Base-by-base conservation (phyloP, 2,113 vertebrate genomes). In the Cygnus atratus region DNA sequence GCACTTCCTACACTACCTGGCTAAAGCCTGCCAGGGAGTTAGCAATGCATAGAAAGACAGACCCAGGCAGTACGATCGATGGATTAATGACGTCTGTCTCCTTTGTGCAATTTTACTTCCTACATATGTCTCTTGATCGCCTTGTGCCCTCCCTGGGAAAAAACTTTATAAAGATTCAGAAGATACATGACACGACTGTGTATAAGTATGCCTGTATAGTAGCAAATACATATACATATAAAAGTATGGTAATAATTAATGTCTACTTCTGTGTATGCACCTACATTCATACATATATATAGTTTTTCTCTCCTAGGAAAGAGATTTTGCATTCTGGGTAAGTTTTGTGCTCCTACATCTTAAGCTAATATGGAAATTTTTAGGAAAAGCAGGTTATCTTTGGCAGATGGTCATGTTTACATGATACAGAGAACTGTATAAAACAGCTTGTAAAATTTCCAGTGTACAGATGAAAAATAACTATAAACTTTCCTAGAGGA, bases 31-130 rank as follows among this genome's bases (percentile, higher is more conserved):
- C 88, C 91, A 94, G 85, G 87, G 91, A 95, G 84, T 81, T 90
- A 95, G 93, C 92, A 95, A 62, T 92, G 96, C 97, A 95, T 80
- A 72, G 95, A 94, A 55, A 95, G 89, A 88, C 87, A 96, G 93
- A 95, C 24, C 62, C 70, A 91, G 81, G 84, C 91, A 92, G 77
- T 58, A 86, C 55, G 88, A 94, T 96, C 95, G 25, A 97, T 96
- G 95, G 90, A 96, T 93, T 97, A 95, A 97, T 96, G 93, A 96
- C 28, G 22, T 95, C 91, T 97, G 93, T 90, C 93, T 97, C 91
- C 73, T 91, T 77, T 90, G 83, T 86, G 86, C 87, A 86, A 82
- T 94, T 97, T 94, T 90, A 77, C 66, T 96, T 95, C 90, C 88
- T 74, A 86, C 75, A 48, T 66, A 79, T 94, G 65, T 89, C 61